Evolutionary conservation across 2,113 vertebrate species (phyloP).

Genomic region (Vireo altiloquus): DNA sequence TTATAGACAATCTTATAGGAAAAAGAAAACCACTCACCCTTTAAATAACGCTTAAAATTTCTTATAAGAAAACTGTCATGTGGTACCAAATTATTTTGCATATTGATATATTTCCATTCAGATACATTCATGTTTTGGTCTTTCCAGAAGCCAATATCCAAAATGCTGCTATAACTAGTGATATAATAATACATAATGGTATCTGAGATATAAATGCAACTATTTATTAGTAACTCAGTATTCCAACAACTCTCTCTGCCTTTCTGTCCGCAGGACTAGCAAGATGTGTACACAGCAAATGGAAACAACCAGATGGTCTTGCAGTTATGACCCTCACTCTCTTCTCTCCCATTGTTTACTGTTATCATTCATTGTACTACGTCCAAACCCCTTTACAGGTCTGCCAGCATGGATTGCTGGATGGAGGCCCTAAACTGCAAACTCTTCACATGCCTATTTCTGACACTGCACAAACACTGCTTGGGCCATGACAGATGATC

Average conservation of each 20-base stretch:
- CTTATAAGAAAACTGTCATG: background rate
- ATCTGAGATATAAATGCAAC: background rate
- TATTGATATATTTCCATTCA: background rate
- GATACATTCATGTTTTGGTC: background rate
- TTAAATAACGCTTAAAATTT: background rate
- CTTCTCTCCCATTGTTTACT: constrained; percentile 59
- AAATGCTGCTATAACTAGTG: background rate
- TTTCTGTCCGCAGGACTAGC: constrained; percentile 22
- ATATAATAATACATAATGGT: background rate
- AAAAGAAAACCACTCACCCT: background rate
- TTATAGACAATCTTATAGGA: background rate
- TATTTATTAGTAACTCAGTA: background rate
- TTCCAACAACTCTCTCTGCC: background rate
- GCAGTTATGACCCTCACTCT: constrained; percentile 58
- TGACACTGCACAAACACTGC: background rate
- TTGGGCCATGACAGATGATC: background rate
- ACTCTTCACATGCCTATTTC: background rate
- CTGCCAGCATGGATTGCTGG: constrained; percentile 51
- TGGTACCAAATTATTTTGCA: background rate
- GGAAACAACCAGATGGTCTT: constrained; percentile 65
- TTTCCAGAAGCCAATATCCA: background rate
- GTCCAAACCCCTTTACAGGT: constrained; percentile 47
- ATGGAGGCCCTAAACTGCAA: constrained; percentile 18
- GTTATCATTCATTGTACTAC: constrained; percentile 33
- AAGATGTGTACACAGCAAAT: constrained; percentile 59